Evolutionary conservation across 2,113 vertebrate genomes (phyloP).

Genomic region (Chaetodon trifascialis): DNA sequence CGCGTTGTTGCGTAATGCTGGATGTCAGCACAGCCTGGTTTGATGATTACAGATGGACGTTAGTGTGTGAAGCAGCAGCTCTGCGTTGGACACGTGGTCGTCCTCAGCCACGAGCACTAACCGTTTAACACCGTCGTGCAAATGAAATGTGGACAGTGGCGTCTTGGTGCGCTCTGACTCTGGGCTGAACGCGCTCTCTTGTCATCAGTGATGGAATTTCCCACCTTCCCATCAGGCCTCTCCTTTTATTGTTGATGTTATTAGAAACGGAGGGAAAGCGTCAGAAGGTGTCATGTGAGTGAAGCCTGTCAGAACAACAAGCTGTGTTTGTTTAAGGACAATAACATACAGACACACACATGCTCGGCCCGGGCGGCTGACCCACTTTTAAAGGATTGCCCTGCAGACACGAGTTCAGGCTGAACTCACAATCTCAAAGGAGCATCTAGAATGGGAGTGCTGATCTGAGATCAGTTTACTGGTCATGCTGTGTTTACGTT

Average conservation of each 20-base stretch:
- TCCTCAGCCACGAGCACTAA: background rate
- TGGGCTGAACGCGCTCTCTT: slow-evolving; percentile 8
- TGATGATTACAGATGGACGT: slow-evolving; percentile 34
- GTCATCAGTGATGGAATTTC: slow-evolving; percentile 55
- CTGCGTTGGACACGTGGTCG: background rate
- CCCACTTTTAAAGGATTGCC: slow-evolving; percentile 45
- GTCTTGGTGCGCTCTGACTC: slow-evolving; percentile 27
- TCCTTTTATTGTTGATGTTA: slow-evolving; percentile 48
- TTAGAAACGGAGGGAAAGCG: slow-evolving; percentile 44
- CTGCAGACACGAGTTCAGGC: background rate
- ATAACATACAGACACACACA: slow-evolving; percentile 12
- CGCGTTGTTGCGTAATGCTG: slow-evolving; percentile 13
- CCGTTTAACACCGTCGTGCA: slow-evolving; percentile 49
- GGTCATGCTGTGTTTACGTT: background rate
- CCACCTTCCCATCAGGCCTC: slow-evolving; percentile 23
- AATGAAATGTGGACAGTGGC: slow-evolving; percentile 63
- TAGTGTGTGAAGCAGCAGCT: background rate
- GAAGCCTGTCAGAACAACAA: slow-evolving; percentile 33
- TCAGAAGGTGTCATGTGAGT: slow-evolving; percentile 50
- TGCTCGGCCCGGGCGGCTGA: slow-evolving; percentile 20
- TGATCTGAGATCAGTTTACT: slow-evolving; percentile 22
- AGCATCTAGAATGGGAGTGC: background rate
- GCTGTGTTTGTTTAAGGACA: slow-evolving; percentile 51
- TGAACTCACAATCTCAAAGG: slow-evolving; percentile 1
- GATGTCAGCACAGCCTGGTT: slow-evolving; percentile 13